A percentile compares a stretch with the other conserved stretches of the same genome.
Conservation (phyloP, 2,797 vertebrate species). For the Lycodopsis pacificus region DNA sequence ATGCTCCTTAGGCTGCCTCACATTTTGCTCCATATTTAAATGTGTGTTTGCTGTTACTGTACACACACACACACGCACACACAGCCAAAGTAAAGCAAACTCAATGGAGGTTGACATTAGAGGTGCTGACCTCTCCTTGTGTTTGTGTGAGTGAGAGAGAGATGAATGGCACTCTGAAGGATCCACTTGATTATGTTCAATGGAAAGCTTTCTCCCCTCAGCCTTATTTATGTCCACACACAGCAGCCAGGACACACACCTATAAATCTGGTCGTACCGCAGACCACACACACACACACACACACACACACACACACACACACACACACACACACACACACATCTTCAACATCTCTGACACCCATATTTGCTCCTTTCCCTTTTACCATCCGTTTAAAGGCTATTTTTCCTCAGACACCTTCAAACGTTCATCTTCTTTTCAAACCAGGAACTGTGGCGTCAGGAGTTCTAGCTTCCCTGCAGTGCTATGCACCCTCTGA, state of each 20-base stretch:
- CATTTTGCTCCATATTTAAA: slow-evolving; percentile 25
- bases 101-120: not conserved
- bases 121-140: slow-evolving; percentile 24
- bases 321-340: slow-evolving; percentile 10
- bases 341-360: slow-evolving; percentile 6
- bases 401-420: slow-evolving; percentile 14
- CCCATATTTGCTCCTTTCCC: slow-evolving; percentile 14
- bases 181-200: slow-evolving; percentile 82
- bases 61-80: not conserved
- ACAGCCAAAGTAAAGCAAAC: slow-evolving; percentile 17
- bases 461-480: slow-evolving; percentile 3
- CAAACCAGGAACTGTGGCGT: not conserved
- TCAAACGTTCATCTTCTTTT: slow-evolving; percentile 20
- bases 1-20: slow-evolving; percentile 29
- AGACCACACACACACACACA: slow-evolving; percentile 37
- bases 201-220: slow-evolving; percentile 77
- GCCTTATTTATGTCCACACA: slow-evolving; percentile 80
- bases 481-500: not conserved
- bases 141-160: slow-evolving; percentile 24
- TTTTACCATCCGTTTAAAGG: slow-evolving; percentile 30
- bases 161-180: slow-evolving; percentile 70
- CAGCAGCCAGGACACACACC: slow-evolving; percentile 64
- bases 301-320: slow-evolving; percentile 39
- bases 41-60: slow-evolving; percentile 20
- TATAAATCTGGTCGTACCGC: slow-evolving; percentile 72